Evolutionary conservation across 1,140 invertebrate species (phyloP).

Genomic region (Drosophila orena): DNA sequence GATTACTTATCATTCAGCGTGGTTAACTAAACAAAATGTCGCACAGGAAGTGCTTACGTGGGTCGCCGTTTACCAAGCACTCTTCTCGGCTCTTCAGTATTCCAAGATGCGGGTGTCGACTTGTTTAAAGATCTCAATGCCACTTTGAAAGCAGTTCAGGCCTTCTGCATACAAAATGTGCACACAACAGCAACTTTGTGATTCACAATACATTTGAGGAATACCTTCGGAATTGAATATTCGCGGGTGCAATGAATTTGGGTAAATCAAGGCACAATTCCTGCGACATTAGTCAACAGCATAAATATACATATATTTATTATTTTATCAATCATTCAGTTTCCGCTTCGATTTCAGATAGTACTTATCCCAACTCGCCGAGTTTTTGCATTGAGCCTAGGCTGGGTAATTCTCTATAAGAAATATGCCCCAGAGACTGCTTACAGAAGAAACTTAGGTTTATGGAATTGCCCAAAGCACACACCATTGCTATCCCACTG

Average conservation of each 20-base stretch:
- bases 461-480: too few species aligned
- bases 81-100: not conserved
- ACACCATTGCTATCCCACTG: too few species aligned
- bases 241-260: constrained; percentile 61
- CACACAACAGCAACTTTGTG: not conserved
- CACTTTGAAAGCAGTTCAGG: constrained; percentile 4
- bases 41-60: constrained; percentile 43
- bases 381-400: not conserved
- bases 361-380: not conserved
- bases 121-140: constrained; percentile 2
- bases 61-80: constrained; percentile 10
- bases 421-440: too few species aligned
- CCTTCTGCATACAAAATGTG: not conserved
- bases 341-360: not conserved
- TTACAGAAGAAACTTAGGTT: too few species aligned
- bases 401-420: too few species aligned
- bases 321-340: not conserved
- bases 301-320: too few species aligned
- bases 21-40: constrained; percentile 38
- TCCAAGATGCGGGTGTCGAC: not conserved
- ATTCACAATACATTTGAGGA: constrained; percentile 27
- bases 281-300: constrained; percentile 51
- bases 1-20: constrained; percentile 27
- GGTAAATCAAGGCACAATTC: constrained; percentile 14
- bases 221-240: constrained; percentile 15